These are phyloP conservation scores for Sebastolobus altivelis DNA, from an alignment of 2,797 vertebrate genomes.

Conservation along the genomic window DNA sequence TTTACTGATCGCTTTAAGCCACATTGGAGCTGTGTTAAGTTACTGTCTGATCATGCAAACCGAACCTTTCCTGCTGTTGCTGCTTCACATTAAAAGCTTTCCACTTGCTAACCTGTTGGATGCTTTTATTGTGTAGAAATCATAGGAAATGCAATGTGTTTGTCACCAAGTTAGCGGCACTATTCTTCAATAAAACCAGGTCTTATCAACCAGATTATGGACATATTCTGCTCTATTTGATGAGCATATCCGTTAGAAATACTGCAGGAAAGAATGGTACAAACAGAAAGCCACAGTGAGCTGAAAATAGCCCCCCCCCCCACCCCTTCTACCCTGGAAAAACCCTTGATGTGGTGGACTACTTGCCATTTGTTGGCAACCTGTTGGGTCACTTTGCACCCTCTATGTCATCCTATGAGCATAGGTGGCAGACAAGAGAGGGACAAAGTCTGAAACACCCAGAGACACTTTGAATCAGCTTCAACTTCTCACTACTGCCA, in stretches of 20 bases:
- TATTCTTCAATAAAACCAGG: neutral
- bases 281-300: neutral
- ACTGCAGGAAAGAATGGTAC: neutral
- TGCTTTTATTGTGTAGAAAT: neutral
- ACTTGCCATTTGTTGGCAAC: neutral
- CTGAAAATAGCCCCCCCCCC: neutral
- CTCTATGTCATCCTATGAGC: conserved; percentile 14
- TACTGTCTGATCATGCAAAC: neutral
- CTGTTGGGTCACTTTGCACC: conserved; percentile 47
- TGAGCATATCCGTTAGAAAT: neutral
- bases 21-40: neutral
- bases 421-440: conserved; percentile 23
- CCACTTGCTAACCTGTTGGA: neutral
- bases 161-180: neutral
- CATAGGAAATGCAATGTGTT: neutral
- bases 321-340: neutral
- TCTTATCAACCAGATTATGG: neutral
- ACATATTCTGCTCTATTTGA: neutral
- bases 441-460: conserved; percentile 34
- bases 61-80: neutral
- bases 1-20: neutral
- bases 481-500: neutral
- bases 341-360: neutral
- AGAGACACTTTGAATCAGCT: neutral
- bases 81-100: neutral